These are phyloP conservation scores for Triops longicaudatus DNA, from an alignment of 1,140 invertebrate species.

Conservation along the genomic window DNA sequence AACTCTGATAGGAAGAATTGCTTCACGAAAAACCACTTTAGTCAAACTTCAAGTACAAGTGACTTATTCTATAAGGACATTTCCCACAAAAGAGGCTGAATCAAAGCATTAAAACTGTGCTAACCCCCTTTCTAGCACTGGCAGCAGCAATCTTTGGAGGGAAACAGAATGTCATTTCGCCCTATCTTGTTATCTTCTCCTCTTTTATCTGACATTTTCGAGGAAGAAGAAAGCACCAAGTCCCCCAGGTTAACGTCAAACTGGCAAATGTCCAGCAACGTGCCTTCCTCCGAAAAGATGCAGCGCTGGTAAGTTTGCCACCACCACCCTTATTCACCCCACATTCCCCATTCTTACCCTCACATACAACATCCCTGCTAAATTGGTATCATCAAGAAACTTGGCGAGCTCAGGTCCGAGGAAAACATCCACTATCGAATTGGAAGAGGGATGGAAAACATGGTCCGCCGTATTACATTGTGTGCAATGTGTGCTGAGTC, in stretches of 20 bases:
- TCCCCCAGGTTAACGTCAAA: neutral
- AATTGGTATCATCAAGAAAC: constrained; percentile 12
- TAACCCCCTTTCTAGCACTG: neutral
- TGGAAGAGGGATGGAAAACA: neutral
- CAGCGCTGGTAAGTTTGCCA: neutral
- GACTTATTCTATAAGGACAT: neutral
- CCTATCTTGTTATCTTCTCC: neutral
- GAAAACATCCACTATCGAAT: constrained; percentile 2
- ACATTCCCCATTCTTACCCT: neutral
- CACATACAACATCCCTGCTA: constrained; percentile 4
- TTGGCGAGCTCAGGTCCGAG: constrained; percentile 5
- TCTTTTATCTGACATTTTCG: neutral
- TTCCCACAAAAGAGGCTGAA: neutral
- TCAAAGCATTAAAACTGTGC: neutral
- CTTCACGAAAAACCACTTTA: neutral
- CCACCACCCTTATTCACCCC: neutral
- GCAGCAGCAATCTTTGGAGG: neutral
- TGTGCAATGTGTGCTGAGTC: neutral
- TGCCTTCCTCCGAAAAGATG: neutral
- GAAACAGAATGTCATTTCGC: constrained; percentile 2
- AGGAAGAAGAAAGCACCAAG: neutral
- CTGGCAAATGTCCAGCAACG: constrained; percentile 6
- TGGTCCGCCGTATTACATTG: neutral
- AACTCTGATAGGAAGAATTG: neutral
- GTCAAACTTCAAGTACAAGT: neutral